phyloP scores from a whole-genome alignment of 2,113 vertebrate genomes.

The Entomyzon cyanotis region DNA sequence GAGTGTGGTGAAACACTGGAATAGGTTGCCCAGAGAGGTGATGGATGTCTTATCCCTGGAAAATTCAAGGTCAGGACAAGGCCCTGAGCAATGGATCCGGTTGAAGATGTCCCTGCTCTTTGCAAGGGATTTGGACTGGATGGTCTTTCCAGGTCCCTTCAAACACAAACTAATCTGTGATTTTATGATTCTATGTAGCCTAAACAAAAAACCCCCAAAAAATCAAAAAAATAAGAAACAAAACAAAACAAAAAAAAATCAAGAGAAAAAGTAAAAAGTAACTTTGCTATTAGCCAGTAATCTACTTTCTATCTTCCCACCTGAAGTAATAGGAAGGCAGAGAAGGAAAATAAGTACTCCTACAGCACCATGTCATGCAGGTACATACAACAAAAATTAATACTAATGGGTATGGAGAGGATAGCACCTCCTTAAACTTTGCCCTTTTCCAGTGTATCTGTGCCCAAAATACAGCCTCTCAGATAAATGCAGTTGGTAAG shows the following conservation, averaged over 20 bases:
- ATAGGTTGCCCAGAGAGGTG: background rate
- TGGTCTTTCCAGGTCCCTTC: background rate
- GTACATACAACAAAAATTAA: background rate
- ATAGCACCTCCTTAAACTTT: background rate
- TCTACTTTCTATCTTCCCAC: background rate
- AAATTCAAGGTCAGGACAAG: background rate
- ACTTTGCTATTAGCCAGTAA: background rate
- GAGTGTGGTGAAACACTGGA: too few species aligned
- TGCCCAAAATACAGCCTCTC: background rate
- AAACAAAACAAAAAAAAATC: background rate
- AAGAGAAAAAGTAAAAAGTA: background rate
- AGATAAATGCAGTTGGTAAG: background rate
- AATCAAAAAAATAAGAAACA: too few species aligned
- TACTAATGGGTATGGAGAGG: background rate
- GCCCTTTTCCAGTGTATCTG: background rate
- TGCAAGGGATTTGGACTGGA: background rate
- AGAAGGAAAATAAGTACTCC: background rate
- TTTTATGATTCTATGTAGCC: background rate
- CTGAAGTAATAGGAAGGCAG: background rate
- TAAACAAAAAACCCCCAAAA: too few species aligned
- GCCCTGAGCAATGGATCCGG: background rate
- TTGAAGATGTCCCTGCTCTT: background rate
- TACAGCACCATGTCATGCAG: background rate
- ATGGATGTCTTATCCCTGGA: too few species aligned
- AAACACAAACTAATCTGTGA: background rate